Evolutionary conservation across 2,888 invertebrate genomes (phyloP).

Genomic region (Lithosia quadra): DNA sequence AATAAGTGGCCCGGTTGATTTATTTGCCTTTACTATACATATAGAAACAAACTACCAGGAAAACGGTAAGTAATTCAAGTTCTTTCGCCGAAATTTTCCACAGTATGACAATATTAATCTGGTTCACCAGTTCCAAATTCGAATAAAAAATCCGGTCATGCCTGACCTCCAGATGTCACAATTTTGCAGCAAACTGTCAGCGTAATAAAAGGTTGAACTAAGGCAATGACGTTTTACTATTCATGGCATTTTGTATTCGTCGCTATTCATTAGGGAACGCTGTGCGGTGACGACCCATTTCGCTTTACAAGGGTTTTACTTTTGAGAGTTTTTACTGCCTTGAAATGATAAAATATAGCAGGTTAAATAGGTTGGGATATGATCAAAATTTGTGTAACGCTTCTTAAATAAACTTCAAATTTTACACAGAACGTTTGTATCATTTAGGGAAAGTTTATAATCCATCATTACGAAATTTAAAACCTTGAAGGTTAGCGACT

Average conservation of each 20-base stretch:
- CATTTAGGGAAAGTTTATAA: background rate
- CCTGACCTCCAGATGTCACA: background rate
- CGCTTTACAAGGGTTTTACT: conserved; percentile 1
- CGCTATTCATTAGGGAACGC: background rate
- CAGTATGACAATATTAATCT: background rate
- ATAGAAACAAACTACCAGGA: too few relatives aligned
- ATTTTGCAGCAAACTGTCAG: conserved; percentile 2
- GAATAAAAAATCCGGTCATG: background rate
- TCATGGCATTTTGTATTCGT: background rate
- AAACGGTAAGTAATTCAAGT: too few relatives aligned
- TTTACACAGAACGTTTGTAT: background rate
- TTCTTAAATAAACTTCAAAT: background rate
- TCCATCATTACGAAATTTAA: background rate
- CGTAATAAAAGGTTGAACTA: background rate
- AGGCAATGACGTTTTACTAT: background rate
- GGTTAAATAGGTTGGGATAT: background rate
- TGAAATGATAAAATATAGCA: background rate
- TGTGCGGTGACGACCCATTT: background rate
- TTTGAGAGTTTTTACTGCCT: background rate
- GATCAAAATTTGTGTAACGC: background rate
- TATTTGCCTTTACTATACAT: too few relatives aligned
- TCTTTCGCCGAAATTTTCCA: too few relatives aligned
- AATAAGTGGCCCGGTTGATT: too few relatives aligned
- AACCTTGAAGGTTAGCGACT: background rate
- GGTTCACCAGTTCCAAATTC: background rate